Conservation (phyloP, 2,113 vertebrate species). For the Centropristis striata region DNA sequence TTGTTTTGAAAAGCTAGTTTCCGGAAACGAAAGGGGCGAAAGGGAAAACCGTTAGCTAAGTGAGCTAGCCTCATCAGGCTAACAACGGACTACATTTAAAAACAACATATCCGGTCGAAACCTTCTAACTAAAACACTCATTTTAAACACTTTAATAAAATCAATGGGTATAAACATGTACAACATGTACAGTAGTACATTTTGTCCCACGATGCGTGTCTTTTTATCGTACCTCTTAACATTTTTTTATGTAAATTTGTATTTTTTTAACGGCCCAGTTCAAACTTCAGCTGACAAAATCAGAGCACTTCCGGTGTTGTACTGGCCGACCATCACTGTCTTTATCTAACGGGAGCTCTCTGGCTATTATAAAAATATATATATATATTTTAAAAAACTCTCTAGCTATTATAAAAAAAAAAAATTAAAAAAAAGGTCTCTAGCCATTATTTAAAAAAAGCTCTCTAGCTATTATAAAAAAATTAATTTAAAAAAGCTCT, state of each 20-base stretch:
- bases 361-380: too few species aligned
- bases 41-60: conserved; percentile 10
- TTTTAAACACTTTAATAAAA: not conserved
- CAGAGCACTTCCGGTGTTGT: conserved; percentile 56
- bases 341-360: conserved; percentile 16
- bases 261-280: conserved; percentile 4
- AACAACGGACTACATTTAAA: not conserved
- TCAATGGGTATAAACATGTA: rapidly evolving
- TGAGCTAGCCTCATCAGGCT: conserved; percentile 21
- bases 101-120: conserved; percentile 44
- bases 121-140: conserved; percentile 32
- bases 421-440: too few species aligned
- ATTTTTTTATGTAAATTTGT: rapidly evolving
- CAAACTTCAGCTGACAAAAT: conserved; percentile 31
- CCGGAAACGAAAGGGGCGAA: not conserved
- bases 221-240: rapidly evolving
- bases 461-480: too few species aligned
- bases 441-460: too few species aligned
- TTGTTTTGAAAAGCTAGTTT: not conserved
- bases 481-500: too few species aligned
- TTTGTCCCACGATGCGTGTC: rapidly evolving
- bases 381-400: too few species aligned
- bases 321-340: not conserved
- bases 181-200: rapidly evolving
- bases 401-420: too few species aligned